A percentile compares a stretch with the other conserved stretches of the same genome.
These are phyloP conservation scores for Pseudomyrmex sp. DNA, from an alignment of 1,140 invertebrate genomes.

Conservation along the genomic window DNA sequence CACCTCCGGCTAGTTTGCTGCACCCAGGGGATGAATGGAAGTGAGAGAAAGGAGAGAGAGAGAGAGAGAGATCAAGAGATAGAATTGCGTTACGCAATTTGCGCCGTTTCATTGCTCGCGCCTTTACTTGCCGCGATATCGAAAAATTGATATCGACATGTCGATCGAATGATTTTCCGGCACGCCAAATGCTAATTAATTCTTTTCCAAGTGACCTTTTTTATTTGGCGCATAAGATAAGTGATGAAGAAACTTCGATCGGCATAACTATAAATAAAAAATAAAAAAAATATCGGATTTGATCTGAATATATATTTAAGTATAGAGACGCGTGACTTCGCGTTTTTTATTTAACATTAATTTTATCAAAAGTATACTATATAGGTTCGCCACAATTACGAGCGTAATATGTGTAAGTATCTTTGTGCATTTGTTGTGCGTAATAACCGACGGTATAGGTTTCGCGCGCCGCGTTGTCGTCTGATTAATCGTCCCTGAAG, in stretches of 20 bases:
- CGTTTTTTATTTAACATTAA: too few relatives aligned
- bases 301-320: too few relatives aligned
- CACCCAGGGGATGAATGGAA: neutral
- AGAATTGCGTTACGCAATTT: slow-evolving; percentile 25
- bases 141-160: neutral
- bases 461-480: neutral
- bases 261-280: too few relatives aligned
- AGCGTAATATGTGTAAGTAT: too few relatives aligned
- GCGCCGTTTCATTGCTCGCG: neutral
- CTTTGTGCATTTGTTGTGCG: too few relatives aligned
- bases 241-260: too few relatives aligned
- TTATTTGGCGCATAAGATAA: neutral
- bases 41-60: neutral
- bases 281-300: too few relatives aligned
- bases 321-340: too few relatives aligned
- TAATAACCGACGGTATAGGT: neutral
- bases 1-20: slow-evolving; percentile 25
- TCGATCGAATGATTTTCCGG: neutral
- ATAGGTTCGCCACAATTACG: neutral
- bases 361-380: too few relatives aligned
- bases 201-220: neutral
- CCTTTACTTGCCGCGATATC: neutral
- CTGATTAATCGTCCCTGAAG: slow-evolving; percentile 35
- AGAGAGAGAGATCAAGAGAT: neutral
- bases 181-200: neutral